phyloP scores from a whole-genome alignment of 2,797 vertebrate species.

The Falco biarmicus region DNA sequence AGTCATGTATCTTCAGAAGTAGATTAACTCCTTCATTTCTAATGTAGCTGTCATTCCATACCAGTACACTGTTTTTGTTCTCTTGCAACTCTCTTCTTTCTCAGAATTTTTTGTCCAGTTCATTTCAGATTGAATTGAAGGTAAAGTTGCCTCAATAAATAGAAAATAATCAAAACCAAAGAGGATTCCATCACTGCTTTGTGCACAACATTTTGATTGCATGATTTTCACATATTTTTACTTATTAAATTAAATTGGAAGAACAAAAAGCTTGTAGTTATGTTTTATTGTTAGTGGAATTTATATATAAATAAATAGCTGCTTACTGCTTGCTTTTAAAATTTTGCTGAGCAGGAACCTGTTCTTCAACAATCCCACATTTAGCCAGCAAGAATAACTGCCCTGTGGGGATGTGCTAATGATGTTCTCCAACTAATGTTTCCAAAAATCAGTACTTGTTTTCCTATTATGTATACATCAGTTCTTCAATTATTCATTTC shows the following conservation, averaged over 20 bases:
- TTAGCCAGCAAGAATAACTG: constrained; percentile 40
- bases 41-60: not conserved
- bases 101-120: not conserved
- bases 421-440: constrained; percentile 29
- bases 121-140: not conserved
- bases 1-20: not conserved
- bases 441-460: constrained; percentile 61
- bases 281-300: not conserved
- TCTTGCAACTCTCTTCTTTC: not conserved
- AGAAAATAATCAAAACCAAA: not conserved
- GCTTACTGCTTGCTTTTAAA: not conserved
- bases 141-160: not conserved
- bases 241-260: not conserved
- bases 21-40: not conserved
- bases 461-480: constrained; percentile 56
- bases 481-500: constrained; percentile 68
- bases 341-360: constrained; percentile 33
- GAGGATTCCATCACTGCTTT: not conserved
- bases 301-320: not conserved
- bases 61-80: not conserved
- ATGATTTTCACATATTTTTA: not conserved
- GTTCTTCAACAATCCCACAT: not conserved
- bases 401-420: constrained; percentile 61
- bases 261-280: not conserved
- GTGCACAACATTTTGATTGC: not conserved